Percentiles rank a stretch among this genome's conserved stretches.
Conservation (phyloP, 1,140 invertebrate species). For the Chironomus striatipennis region DNA sequence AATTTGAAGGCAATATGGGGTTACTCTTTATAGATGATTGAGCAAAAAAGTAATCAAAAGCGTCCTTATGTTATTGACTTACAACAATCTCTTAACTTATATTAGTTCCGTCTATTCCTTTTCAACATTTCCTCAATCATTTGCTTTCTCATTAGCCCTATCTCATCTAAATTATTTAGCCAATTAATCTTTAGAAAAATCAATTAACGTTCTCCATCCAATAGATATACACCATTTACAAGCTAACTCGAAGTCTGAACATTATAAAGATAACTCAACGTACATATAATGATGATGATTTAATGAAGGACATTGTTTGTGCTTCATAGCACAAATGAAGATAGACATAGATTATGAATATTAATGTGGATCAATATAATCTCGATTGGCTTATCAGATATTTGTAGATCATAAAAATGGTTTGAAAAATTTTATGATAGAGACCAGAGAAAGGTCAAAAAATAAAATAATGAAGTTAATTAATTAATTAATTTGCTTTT, state of each 20-base stretch:
- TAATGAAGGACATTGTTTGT: not conserved
- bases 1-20: no score
- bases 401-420: no score
- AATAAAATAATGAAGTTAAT: not conserved
- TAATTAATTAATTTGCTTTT: slow-evolving; percentile 4
- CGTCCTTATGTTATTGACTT: no score
- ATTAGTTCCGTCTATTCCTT: not conserved
- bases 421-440: not conserved
- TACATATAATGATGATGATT: not conserved
- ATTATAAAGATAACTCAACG: not conserved
- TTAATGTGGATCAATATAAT: not conserved
- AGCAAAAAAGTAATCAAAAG: no score
- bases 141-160: not conserved
- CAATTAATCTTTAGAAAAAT: not conserved
- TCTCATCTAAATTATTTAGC: not conserved
- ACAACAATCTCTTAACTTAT: no score
- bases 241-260: no score
- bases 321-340: not conserved
- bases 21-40: no score
- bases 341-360: not conserved
- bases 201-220: not conserved
- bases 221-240: no score
- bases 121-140: slow-evolving; percentile 1
- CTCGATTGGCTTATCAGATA: not conserved
- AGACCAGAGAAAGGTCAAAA: not conserved